Evolutionary conservation across 2,888 invertebrate genomes (phyloP).

Genomic region (Napeogenes sylphis): DNA sequence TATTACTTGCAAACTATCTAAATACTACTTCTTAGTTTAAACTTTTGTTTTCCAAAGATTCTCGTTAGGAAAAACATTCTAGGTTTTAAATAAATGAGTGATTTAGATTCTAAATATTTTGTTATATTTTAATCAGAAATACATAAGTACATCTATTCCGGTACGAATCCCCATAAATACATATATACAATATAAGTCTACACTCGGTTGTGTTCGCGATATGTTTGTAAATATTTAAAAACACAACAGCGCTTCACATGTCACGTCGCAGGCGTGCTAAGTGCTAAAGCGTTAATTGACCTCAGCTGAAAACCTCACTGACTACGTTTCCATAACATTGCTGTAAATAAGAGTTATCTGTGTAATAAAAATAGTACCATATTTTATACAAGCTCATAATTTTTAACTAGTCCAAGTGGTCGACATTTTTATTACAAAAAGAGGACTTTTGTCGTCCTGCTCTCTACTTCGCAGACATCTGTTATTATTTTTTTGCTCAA

Average conservation of each 20-base stretch:
- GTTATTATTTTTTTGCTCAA: not conserved
- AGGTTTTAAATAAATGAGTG: no score
- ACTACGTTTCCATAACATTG: conserved; percentile 1
- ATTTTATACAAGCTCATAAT: conserved; percentile 8
- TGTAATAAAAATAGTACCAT: not conserved
- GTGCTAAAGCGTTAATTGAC: conserved; percentile 6
- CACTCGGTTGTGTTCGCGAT: not conserved
- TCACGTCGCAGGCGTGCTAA: not conserved
- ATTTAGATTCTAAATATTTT: no score
- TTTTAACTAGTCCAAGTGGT: not conserved
- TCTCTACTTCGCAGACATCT: not conserved
- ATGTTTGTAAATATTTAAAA: not conserved
- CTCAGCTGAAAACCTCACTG: conserved; percentile 4
- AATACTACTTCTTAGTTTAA: no score
- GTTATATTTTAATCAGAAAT: no score
- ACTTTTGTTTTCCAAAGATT: no score
- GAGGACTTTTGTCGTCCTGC: not conserved
- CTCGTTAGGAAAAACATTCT: no score
- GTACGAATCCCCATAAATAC: no score
- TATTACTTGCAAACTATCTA: no score
- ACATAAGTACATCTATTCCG: no score
- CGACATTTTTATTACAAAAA: not conserved
- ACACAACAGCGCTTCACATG: not conserved
- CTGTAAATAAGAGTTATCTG: not conserved
- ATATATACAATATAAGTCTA: not conserved